A percentile compares a stretch with the other conserved stretches of the same genome.
Conservation (phyloP, 2,797 vertebrate genomes). For the Thunnus albacares region DNA sequence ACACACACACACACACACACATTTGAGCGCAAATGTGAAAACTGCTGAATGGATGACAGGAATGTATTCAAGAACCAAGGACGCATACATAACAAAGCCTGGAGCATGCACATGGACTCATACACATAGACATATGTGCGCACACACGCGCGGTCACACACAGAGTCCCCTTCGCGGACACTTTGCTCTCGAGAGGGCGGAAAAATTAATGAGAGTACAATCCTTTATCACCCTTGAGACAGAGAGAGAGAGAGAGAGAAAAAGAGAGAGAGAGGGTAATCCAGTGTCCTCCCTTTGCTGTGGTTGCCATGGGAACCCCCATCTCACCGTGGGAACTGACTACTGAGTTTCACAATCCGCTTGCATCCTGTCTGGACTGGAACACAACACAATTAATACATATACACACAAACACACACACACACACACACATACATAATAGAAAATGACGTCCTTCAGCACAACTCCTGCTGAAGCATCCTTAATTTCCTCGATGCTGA, state of each 20-base stretch:
- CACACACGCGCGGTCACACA: conserved; percentile 30
- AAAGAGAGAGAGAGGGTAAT: conserved; percentile 72
- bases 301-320: conserved; percentile 85
- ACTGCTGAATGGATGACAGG: conserved; percentile 73
- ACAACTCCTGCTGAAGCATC: conserved; percentile 28
- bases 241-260: conserved; percentile 47
- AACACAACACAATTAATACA: conserved; percentile 73
- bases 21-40: conserved; percentile 55
- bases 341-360: conserved; percentile 80
- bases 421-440: conserved; percentile 7
- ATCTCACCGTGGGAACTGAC: conserved; percentile 85
- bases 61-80: conserved; percentile 76
- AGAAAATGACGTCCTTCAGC: conserved; percentile 39
- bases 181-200: conserved; percentile 81
- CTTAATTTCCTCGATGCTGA: conserved; percentile 35
- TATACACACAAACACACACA: conserved; percentile 43
- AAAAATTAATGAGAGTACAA: conserved; percentile 87
- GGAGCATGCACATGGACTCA: conserved; percentile 54
- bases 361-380: conserved; percentile 81
- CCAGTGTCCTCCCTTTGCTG: conserved; percentile 83
- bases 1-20: conserved; percentile 34
- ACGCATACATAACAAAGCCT: conserved; percentile 78
- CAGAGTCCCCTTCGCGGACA: conserved; percentile 75
- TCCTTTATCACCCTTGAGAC: conserved; percentile 85
- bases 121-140: conserved; percentile 36